Evolutionary conservation across 64 coral and sea anemone genomes (phyloP), one percentile per base, ranked within the genome.

Genomic region (Montipora cactus): DNA sequence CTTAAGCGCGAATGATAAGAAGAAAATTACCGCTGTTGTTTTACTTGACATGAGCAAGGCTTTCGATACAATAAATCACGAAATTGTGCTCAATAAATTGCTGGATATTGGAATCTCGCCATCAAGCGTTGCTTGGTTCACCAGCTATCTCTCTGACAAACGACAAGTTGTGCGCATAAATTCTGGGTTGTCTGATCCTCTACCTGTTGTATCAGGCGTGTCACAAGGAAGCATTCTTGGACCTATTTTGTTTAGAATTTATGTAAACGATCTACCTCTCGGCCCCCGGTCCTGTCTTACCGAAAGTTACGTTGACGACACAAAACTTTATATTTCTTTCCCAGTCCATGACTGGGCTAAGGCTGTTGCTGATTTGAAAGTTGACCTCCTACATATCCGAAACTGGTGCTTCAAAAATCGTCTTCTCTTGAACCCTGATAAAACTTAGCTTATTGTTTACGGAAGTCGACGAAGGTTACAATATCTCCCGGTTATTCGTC

Each of bases 101-200:
- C n/a, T 77, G 59, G 23, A 90, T 44, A 79, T 90, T 47, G 88
- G 88, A 7, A 7, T 48, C 28, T 90, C 88, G 13, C 16, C 10
- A 20, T 79, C 76, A n/a, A 9, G 49, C 3, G 3, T 90, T n/a
- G 19, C 22, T 2, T 90, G 88, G 88, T 90, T 90, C 49, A 9
- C 8, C 15, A 90, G 88, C 75, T 90, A 80, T 23, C 76, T 90
- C 16, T 66, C 57, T 44, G 37, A 79, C 37, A 79, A 51, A 79
- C 52, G 4, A 44, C 88, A 90, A 44, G 88, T 68, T 15, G 88
- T 90, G 8, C 88, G 88, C 19, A 79, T 90, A 50, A 90, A 90
- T 44, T 80, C 75, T 14, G 10, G 13, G 25, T 11, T 79, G 16
- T 90, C 88, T 13, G 57, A 79, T 10, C 8, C 21, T 45, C 55